A percentile compares a stretch with the other conserved stretches of the same genome.
Conservation (phyloP, 2,113 vertebrate genomes). For the Eurypyga helias region DNA sequence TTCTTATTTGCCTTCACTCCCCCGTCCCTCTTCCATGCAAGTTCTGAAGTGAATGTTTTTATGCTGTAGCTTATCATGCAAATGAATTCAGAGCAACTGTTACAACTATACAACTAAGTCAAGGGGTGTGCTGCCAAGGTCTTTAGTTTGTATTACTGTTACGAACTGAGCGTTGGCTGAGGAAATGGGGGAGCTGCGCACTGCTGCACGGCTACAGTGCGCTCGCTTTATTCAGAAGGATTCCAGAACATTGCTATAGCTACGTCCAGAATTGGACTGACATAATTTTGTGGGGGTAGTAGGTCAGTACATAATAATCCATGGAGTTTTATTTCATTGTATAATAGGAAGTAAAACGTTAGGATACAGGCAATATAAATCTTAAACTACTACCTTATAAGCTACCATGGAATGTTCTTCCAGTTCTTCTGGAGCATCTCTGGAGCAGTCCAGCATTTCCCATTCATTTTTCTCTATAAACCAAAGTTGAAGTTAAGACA, state of each 20-base stretch:
- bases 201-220: background rate
- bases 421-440: slow-evolving; percentile 82
- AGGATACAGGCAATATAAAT: background rate
- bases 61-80: slow-evolving; percentile 36
- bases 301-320: background rate
- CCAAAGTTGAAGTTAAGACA: background rate
- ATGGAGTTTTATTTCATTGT: background rate
- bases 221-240: background rate
- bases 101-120: slow-evolving; percentile 50
- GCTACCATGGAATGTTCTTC: slow-evolving; percentile 88
- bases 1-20: background rate
- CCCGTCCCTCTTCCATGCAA: background rate
- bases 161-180: background rate
- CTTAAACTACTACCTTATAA: slow-evolving; percentile 75
- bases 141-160: slow-evolving; percentile 38
- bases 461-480: slow-evolving; percentile 80
- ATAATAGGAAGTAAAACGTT: background rate
- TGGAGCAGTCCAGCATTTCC: slow-evolving; percentile 76
- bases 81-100: slow-evolving; percentile 68
- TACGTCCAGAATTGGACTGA: background rate
- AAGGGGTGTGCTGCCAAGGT: slow-evolving; percentile 48
- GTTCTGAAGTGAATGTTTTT: slow-evolving; percentile 19
- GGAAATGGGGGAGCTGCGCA: background rate
- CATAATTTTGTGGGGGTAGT: background rate
- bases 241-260: background rate